These are phyloP conservation scores for Bicyclus anynana DNA, from an alignment of 1,140 invertebrate genomes.

Conservation along the genomic window DNA sequence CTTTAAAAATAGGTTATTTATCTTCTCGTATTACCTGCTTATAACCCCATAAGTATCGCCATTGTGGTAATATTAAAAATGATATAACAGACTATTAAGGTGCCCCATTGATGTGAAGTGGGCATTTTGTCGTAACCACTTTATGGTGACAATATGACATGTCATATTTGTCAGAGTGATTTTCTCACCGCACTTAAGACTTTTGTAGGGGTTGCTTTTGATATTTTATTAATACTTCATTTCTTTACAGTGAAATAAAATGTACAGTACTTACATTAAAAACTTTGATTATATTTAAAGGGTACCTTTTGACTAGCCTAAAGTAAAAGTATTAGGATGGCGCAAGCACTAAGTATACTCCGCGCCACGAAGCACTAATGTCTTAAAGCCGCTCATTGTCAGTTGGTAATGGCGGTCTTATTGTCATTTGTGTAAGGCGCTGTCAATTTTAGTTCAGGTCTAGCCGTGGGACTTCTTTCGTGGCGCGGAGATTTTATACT, in stretches of 20 bases:
- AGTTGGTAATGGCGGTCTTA: too few species aligned
- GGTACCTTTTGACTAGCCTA: too few species aligned
- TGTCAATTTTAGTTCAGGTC: too few species aligned
- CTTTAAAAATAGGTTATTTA: conserved; percentile 1
- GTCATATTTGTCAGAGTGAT: conserved; percentile 5
- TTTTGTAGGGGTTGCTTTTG: neutral
- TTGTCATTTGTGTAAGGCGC: too few species aligned
- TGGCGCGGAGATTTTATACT: too few species aligned
- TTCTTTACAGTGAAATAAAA: neutral
- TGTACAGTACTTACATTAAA: neutral
- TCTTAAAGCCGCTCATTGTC: too few species aligned
- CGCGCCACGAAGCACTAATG: too few species aligned
- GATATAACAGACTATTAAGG: neutral
- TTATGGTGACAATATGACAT: conserved; percentile 7
- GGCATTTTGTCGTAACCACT: conserved; percentile 2
- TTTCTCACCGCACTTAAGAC: conserved; percentile 1
- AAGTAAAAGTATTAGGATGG: too few species aligned
- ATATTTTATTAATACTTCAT: neutral
- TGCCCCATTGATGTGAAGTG: conserved; percentile 2
- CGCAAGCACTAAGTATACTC: too few species aligned
- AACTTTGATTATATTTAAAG: too few species aligned
- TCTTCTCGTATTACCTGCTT: conserved; percentile 39
- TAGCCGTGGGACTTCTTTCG: too few species aligned
- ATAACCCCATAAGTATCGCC: conserved; percentile 39
- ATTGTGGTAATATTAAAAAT: conserved; percentile 27